These are phyloP conservation scores for Epizoanthus ramosus DNA, from an alignment of 92 coral and sea anemone genomes.

Conservation along the genomic window DNA sequence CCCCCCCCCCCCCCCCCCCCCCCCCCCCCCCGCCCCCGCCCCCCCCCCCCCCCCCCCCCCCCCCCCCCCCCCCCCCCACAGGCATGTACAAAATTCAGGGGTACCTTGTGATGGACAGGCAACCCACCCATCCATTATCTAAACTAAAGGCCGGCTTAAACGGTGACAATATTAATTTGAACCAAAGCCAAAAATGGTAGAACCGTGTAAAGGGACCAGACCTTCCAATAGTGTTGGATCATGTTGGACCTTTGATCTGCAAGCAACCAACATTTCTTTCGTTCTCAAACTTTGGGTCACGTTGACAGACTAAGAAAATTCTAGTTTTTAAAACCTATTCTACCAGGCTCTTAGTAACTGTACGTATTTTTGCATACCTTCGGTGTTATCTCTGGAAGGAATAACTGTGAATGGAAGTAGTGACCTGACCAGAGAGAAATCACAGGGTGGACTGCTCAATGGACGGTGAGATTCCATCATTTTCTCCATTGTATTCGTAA, in stretches of 20 bases:
- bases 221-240: too few relatives aligned
- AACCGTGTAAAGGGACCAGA: too few relatives aligned
- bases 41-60: too few relatives aligned
- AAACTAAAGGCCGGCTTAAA: too few relatives aligned
- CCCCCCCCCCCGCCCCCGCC: too few relatives aligned
- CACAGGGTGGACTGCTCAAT: constrained; percentile 12
- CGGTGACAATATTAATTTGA: too few relatives aligned
- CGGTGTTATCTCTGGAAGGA: background rate
- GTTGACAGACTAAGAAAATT: background rate
- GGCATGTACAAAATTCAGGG: background rate
- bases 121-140: background rate
- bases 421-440: constrained; percentile 9
- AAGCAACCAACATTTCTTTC: too few relatives aligned
- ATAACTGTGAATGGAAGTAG: constrained; percentile 17
- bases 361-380: constrained; percentile 1
- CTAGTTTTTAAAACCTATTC: background rate
- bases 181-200: too few relatives aligned
- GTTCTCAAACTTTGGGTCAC: too few relatives aligned
- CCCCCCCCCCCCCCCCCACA: too few relatives aligned
- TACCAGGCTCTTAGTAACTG: background rate
- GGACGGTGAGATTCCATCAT: background rate
- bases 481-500: background rate
- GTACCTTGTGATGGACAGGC: background rate
- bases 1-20: too few relatives aligned
- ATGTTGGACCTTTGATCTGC: too few relatives aligned